Base-by-base conservation (phyloP, 2,113 vertebrate genomes). In the Xiphophorus hellerii region DNA sequence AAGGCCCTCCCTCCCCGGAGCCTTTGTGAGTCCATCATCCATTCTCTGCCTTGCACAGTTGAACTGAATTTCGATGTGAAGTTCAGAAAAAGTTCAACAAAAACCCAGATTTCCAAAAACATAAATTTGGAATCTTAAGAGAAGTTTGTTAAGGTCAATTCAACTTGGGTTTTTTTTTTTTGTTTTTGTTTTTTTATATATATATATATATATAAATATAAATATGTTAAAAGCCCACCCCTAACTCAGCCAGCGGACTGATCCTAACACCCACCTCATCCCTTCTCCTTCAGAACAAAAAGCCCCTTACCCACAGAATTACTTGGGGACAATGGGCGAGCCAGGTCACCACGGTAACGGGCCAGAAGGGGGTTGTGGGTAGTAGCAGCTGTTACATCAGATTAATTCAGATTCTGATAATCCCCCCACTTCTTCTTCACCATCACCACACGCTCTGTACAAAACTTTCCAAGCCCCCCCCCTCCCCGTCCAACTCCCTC, bases 381-480 rank as follows among this genome's bases (percentile, higher is more conserved):
- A 93, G 93, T 90, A 94, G 94, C 94, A 95, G 94, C 94, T 95
- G 94, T 94, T 95, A 93, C 94, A 95, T 95, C 93, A 95, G 94
- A 95, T 95, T 95, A 95, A 95, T 95, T 95, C 93, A 94, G 91
- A 95, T 94, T 95, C 94, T 94, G 91, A 93, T 94, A 94, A 94
- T 94, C 93, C 92, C 92, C 90, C 91, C 90, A 93, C 93, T 93
- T 90, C 90, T 92, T 89, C 91, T 82, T 87, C 84, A 65, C 89
- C 90, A 88, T 90, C 85, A 78, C 88, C 88, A 86, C 85, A 90
- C 90, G 89, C 86, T 78, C 84, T 69, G 78, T 78, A 89, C 89
- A 89, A 91, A 92, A 91, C 90, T 92, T 88, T 90, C 89, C 82
- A 68, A 39, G 74, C 80, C 71, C 82, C 62, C 29, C n/a, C 28